These are phyloP conservation scores for Leucophenga varia DNA, from an alignment of 1,140 invertebrate species.

Conservation along the genomic window DNA sequence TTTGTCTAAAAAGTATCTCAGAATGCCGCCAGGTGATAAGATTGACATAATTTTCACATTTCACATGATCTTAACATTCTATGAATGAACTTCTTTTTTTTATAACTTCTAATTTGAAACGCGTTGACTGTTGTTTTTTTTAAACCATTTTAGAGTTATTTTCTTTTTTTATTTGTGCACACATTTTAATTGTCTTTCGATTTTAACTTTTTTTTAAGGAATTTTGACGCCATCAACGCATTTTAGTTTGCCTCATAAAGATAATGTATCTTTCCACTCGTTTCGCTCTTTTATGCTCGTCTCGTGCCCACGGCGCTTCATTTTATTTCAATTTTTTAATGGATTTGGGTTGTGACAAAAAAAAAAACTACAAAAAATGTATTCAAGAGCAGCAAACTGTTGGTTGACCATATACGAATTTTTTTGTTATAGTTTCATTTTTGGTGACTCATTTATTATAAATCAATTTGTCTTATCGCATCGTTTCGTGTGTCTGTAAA, in stretches of 20 bases:
- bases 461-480: conserved; percentile 46
- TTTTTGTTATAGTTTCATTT: too few species aligned
- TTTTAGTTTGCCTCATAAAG: conserved; percentile 42
- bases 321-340: conserved; percentile 23
- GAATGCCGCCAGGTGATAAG: conserved; percentile 36
- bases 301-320: background rate
- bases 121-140: too few species aligned
- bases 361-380: conserved; percentile 4
- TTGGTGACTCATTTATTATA: conserved; percentile 46
- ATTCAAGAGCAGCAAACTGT: too few species aligned
- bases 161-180: too few species aligned
- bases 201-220: conserved; percentile 20
- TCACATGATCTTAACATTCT: conserved; percentile 12
- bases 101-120: background rate
- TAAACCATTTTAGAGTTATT: too few species aligned
- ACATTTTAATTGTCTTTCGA: too few species aligned
- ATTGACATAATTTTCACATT: conserved; percentile 51
- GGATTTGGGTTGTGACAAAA: conserved; percentile 11
- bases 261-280: conserved; percentile 48
- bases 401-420: too few species aligned
- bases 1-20: conserved; percentile 3
- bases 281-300: conserved; percentile 4
- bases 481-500: conserved; percentile 10
- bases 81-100: conserved; percentile 35
- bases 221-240: conserved; percentile 46